Evolutionary conservation across 2,888 invertebrate species (phyloP).

Genomic region (Cremastinae sp.): DNA sequence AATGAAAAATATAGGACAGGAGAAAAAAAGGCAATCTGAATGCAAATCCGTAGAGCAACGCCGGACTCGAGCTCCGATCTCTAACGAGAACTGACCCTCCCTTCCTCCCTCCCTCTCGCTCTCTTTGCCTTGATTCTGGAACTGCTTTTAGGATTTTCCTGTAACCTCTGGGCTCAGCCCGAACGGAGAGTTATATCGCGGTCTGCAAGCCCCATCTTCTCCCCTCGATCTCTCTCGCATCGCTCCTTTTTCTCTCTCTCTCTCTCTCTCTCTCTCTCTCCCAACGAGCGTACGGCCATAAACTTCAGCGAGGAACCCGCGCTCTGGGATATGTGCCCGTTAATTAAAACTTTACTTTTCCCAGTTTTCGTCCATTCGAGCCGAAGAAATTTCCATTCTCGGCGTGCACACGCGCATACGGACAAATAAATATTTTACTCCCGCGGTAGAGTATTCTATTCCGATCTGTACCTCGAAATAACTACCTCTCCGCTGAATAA

Average conservation of each 20-base stretch:
- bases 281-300: slow-evolving; percentile 62
- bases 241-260: no score
- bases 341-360: slow-evolving; percentile 77
- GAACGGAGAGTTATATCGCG: slow-evolving; percentile 37
- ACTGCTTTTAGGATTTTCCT: slow-evolving; percentile 56
- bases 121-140: slow-evolving; percentile 35
- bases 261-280: slow-evolving; percentile 39
- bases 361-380: slow-evolving; percentile 46
- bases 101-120: slow-evolving; percentile 24
- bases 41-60: slow-evolving; percentile 77
- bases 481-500: background rate
- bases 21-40: slow-evolving; percentile 78
- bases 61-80: slow-evolving; percentile 64
- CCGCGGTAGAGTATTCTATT: background rate
- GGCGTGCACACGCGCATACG: background rate
- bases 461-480: slow-evolving; percentile 21
- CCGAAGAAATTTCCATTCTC: slow-evolving; percentile 70
- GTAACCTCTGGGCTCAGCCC: slow-evolving; percentile 30
- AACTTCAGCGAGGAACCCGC: slow-evolving; percentile 61
- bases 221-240: slow-evolving; percentile 38
- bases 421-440: slow-evolving; percentile 14
- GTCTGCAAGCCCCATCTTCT: background rate
- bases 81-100: slow-evolving; percentile 61
- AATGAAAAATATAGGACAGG: slow-evolving; percentile 11
- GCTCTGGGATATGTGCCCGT: slow-evolving; percentile 73